Evolutionary conservation across 2,888 invertebrate species (phyloP).

Genomic region (Euplexia lucipara): DNA sequence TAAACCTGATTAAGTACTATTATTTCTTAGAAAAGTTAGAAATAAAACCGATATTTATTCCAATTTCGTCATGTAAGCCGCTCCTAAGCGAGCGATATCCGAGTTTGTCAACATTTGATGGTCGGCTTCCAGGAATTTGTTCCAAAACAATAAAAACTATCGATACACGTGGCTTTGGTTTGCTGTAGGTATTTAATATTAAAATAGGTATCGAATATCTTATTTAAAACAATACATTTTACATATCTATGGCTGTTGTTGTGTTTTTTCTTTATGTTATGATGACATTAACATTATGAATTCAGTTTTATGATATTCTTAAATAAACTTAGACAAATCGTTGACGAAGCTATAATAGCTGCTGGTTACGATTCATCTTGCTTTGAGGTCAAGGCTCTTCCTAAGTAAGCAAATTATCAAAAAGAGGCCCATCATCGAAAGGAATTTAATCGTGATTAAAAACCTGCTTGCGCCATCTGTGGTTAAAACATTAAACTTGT

Average conservation of each 20-base stretch:
- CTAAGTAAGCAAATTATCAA: slow-evolving; percentile 10
- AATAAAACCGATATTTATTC: neutral
- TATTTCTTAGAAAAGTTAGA: neutral
- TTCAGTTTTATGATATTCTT: too few relatives aligned
- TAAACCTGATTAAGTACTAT: too few relatives aligned
- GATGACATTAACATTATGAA: too few relatives aligned
- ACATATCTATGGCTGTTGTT: too few relatives aligned
- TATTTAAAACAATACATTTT: too few relatives aligned
- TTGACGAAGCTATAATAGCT: neutral
- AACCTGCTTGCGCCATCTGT: slow-evolving; percentile 31
- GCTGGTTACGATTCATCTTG: slow-evolving; percentile 7
- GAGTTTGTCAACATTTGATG: slow-evolving; percentile 65
- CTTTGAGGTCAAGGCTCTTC: slow-evolving; percentile 45
- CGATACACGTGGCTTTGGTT: slow-evolving; percentile 26
- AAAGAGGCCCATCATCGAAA: neutral
- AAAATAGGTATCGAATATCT: too few relatives aligned
- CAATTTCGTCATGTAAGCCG: slow-evolving; percentile 41
- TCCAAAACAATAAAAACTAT: slow-evolving; percentile 70
- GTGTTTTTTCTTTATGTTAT: too few relatives aligned
- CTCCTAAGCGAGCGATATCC: slow-evolving; percentile 42
- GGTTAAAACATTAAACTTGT: too few relatives aligned
- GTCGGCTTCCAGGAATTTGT: slow-evolving; percentile 62
- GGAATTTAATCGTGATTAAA: neutral
- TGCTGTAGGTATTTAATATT: too few relatives aligned
- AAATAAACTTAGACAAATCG: too few relatives aligned